A percentile compares a stretch with the other conserved stretches of the same genome.
Evolutionary conservation across 2,113 vertebrate species (phyloP).

Genomic region (Microcebus lehilahytsara): DNA sequence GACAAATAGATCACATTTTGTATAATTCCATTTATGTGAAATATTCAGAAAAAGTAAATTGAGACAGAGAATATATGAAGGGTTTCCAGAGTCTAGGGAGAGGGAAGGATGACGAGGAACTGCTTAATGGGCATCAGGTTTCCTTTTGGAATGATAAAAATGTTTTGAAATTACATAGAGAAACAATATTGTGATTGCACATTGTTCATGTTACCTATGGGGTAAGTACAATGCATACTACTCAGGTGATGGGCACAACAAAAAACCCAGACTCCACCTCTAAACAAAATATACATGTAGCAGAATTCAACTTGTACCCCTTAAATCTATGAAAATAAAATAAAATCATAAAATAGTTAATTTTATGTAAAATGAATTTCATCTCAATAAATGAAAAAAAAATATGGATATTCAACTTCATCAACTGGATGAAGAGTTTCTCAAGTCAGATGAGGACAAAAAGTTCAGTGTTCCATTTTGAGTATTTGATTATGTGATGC

Average conservation of each 20-base stretch:
- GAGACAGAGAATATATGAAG: neutral
- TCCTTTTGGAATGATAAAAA: neutral
- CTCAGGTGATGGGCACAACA: too few species aligned
- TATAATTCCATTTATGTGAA: constrained; percentile 7
- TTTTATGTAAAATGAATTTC: neutral
- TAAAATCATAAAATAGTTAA: neutral
- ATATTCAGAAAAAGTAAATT: neutral
- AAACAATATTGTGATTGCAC: neutral
- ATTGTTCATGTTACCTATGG: neutral
- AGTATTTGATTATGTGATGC: neutral
- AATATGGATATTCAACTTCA: neutral
- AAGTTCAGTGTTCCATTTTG: neutral
- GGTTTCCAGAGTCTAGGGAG: neutral
- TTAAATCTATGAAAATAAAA: too few species aligned
- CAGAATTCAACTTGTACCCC: too few species aligned
- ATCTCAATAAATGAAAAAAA: neutral
- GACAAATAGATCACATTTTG: neutral
- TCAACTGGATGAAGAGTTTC: neutral
- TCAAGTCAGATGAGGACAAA: neutral
- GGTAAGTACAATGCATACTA: too few species aligned
- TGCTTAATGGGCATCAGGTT: neutral
- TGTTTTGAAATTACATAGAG: neutral
- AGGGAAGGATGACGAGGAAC: neutral
- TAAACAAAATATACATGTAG: too few species aligned
- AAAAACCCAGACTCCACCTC: too few species aligned